Conservation (phyloP, 2,113 vertebrate genomes). For the Channa maculata region DNA sequence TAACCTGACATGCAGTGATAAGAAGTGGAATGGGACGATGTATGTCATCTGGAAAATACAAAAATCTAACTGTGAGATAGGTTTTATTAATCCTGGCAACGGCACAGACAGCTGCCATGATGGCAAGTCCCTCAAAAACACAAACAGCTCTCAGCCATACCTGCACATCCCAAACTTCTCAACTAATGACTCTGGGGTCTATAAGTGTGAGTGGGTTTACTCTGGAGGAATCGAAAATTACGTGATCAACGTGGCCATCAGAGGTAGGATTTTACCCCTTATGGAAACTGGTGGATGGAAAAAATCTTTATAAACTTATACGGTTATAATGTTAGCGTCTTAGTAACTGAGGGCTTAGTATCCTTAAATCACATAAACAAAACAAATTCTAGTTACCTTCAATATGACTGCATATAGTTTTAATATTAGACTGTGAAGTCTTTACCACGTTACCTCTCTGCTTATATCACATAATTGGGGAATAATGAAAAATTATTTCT, state of each 20-base stretch:
- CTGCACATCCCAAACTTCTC: slow-evolving; percentile 77
- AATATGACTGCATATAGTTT: neutral
- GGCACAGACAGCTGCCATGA: slow-evolving; percentile 46
- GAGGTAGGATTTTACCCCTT: slow-evolving; percentile 59
- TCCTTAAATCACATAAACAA: neutral
- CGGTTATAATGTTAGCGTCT: no score
- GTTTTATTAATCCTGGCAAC: rapidly evolving
- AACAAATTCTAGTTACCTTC: neutral
- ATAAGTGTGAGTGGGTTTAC: slow-evolving; percentile 66
- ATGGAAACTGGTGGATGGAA: neutral
- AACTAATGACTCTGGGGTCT: slow-evolving; percentile 66
- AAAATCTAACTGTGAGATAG: slow-evolving; percentile 44
- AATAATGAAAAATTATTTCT: no score
- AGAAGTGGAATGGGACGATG: slow-evolving; percentile 54
- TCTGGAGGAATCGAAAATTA: neutral
- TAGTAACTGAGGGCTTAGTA: no score
- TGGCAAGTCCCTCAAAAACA: slow-evolving; percentile 59
- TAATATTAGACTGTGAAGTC: neutral
- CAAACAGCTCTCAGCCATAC: slow-evolving; percentile 21
- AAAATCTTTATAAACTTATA: no score
- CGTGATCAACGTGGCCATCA: slow-evolving; percentile 23
- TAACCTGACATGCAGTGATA: slow-evolving; percentile 66
- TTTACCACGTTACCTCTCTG: neutral
- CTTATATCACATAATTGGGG: no score
- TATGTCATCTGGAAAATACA: slow-evolving; percentile 73